phyloP scores from a whole-genome alignment of 2,888 invertebrate genomes.

The Drosophila ustulata region DNA sequence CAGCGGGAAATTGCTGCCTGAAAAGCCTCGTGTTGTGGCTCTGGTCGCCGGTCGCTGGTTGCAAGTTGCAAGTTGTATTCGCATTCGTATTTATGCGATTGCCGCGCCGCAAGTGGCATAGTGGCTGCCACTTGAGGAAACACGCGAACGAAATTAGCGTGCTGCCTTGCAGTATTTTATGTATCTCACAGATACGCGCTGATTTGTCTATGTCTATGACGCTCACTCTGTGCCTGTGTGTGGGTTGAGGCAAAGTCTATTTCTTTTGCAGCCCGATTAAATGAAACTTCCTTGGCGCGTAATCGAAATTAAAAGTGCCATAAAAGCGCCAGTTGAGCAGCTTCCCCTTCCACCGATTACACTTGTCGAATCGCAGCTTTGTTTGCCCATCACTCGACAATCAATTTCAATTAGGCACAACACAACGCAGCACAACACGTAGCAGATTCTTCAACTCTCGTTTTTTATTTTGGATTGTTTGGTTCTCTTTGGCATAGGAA shows the following conservation, averaged over 20 bases:
- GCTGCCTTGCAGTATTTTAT: conserved; percentile 70
- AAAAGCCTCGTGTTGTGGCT: conserved; percentile 38
- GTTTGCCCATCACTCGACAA: conserved; percentile 53
- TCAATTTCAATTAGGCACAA: conserved; percentile 72
- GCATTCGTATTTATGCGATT: conserved; percentile 68
- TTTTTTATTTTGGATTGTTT: conserved; percentile 12
- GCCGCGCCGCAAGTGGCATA: conserved; percentile 75
- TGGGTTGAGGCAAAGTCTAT: background rate
- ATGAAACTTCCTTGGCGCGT: conserved; percentile 70
- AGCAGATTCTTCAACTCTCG: conserved; percentile 41
- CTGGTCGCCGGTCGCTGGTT: background rate
- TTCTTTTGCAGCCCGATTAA: conserved; percentile 59
- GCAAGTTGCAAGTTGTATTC: conserved; percentile 28
- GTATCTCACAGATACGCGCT: conserved; percentile 63
- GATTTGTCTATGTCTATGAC: conserved; percentile 38
- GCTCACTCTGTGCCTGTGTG: conserved; percentile 11
- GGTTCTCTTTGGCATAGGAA: conserved; percentile 19
- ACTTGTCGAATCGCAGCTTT: conserved; percentile 35
- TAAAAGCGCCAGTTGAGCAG: conserved; percentile 37
- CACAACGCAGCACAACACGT: conserved; percentile 39
- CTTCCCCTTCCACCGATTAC: conserved; percentile 11
- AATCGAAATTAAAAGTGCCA: conserved; percentile 57
- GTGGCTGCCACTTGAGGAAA: conserved; percentile 80
- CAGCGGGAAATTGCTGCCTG: conserved; percentile 73
- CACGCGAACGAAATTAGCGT: conserved; percentile 79